A percentile compares a stretch with the other conserved stretches of the same genome.
phyloP scores from a whole-genome alignment of 2,113 vertebrate genomes.

The Anthoscopus minutus region DNA sequence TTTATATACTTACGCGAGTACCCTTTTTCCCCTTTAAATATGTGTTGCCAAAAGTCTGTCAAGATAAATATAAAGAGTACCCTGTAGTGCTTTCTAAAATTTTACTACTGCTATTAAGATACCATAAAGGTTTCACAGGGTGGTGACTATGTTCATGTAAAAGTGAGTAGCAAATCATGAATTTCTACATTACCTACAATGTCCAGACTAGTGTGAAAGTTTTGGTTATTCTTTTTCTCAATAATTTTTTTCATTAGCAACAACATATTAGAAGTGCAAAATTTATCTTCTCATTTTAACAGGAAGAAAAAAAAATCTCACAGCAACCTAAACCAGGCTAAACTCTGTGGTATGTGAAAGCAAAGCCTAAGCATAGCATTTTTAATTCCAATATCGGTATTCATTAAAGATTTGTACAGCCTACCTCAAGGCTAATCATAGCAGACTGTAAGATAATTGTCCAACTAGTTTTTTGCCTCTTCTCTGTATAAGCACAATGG shows the following conservation, averaged over 20 bases:
- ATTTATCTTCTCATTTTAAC: slow-evolving; percentile 17
- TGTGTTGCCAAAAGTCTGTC: background rate
- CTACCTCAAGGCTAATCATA: slow-evolving; percentile 2
- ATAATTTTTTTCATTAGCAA: slow-evolving; percentile 21
- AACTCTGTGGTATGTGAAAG: background rate
- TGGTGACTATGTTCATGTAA: background rate
- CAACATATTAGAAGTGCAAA: background rate
- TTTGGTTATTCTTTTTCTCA: background rate
- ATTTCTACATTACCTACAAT: background rate
- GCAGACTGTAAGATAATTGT: background rate
- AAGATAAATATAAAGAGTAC: background rate
- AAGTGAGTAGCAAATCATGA: background rate
- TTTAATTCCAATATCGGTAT: slow-evolving; percentile 51
- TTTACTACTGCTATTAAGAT: slow-evolving; percentile 30
- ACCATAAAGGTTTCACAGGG: background rate
- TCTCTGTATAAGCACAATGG: background rate
- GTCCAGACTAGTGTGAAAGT: background rate
- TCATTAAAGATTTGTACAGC: slow-evolving; percentile 24
- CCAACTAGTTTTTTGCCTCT: background rate
- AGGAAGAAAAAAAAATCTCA: background rate
- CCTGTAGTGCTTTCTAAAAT: slow-evolving; percentile 1
- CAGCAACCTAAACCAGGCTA: background rate
- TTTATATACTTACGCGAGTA: background rate
- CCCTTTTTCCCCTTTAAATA: background rate
- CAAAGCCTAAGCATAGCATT: background rate